A percentile compares a stretch with the other conserved stretches of the same genome.
phyloP scores from a whole-genome alignment of 1,140 invertebrate species.

The Penaeus chinensis region DNA sequence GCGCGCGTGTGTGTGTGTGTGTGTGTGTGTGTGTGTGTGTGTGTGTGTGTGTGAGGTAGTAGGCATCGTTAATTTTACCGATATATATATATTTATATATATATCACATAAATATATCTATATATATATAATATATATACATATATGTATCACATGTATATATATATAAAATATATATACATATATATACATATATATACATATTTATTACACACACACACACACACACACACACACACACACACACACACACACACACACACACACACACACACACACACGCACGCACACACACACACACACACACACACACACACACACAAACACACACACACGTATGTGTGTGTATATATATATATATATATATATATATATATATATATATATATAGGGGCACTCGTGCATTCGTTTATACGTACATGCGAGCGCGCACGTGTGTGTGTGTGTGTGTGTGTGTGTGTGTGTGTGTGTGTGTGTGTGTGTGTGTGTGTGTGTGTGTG shows the following conservation, averaged over 20 bases:
- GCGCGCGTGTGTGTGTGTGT: not conserved
- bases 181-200: slow-evolving; percentile 13
- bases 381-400: not conserved
- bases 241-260: not conserved
- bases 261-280: not conserved
- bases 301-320: not conserved
- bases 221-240: not conserved
- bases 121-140: slow-evolving; percentile 24
- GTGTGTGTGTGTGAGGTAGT: not conserved
- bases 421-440: not conserved
- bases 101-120: not conserved
- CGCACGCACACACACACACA: not conserved
- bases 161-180: not conserved
- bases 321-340: not conserved
- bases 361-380: slow-evolving; percentile 17
- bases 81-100: slow-evolving; percentile 15
- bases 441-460: not conserved
- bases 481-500: slow-evolving; percentile 10
- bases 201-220: not conserved
- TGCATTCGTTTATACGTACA: not conserved
- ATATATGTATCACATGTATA: slow-evolving; percentile 5
- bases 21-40: not conserved
- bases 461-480: not conserved
- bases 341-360: slow-evolving; percentile 22
- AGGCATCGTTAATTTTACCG: not conserved